Base-by-base conservation (phyloP, 2,888 invertebrate species). In the Thymelicus sylvestris region DNA sequence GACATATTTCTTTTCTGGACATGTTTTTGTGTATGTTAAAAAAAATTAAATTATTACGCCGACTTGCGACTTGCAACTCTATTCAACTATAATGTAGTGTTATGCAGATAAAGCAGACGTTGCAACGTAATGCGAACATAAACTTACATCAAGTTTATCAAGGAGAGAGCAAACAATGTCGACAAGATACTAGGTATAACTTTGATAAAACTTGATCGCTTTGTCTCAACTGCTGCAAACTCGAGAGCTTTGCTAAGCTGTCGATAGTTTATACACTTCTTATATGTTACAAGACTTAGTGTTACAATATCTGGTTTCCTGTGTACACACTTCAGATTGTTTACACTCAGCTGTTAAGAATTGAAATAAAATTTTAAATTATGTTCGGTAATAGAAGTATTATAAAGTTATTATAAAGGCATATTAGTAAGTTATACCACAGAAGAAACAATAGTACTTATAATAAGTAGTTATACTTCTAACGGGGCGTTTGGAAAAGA, bases 191-290 rank as follows among this genome's bases (percentile, higher is more conserved):
- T 57, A 57, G 57, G 5, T 57, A 57, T 57, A 62, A 68, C 68
- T 68, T 68, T 47, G 62, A 62, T 68, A 68, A 62, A 68, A 68
- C 67, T 68, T 55, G 67, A 62, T 68, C 68, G 52, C 68, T 63
- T 63, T 63, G 68, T 68, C 55, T 67, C 52, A 62, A 47, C 62
- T 44, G 48, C 19, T 52, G 62, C 44, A 68, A 60, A 48, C 67
- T 63, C 57, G 6, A 57, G 57, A 57, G 13, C 57, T 19, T 52
- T 52, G 50, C 24, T 57, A 57, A 57, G 57, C 57, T 57, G 57
- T 38, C 57, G 31, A 57, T 57, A 57, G 57, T 57, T 57, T 57
- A 31, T 57, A 57, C 38, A 57, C 57, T 57, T 38, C 57, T 31
- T 57, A 57, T 13, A 57, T 13, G 31, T 38, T 57, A 13, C 38